Conservation (phyloP, 2,113 vertebrate species). For the Antechinus stuartii region DNA sequence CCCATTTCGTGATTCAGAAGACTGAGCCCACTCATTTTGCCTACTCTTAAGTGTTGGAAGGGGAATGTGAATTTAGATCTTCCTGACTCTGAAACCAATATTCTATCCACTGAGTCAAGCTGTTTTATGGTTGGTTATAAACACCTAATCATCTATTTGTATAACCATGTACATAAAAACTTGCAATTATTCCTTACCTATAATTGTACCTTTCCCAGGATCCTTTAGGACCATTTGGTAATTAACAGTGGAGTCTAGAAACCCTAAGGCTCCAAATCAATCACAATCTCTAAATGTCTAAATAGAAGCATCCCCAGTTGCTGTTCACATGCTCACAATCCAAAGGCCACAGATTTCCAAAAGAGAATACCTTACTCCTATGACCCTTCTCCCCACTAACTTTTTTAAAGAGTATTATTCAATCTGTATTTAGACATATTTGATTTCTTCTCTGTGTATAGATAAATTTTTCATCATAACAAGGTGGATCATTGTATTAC, state of each 20-base stretch:
- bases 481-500: too few relatives aligned
- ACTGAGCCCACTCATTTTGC: not conserved
- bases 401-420: too few relatives aligned
- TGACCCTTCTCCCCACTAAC: not conserved
- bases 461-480: too few relatives aligned
- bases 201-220: not conserved
- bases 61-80: not conserved
- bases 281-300: not conserved
- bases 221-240: not conserved
- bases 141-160: not conserved
- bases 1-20: not conserved
- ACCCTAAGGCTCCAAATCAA: not conserved
- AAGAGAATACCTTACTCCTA: not conserved
- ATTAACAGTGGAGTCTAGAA: not conserved
- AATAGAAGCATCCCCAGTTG: not conserved
- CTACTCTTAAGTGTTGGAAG: not conserved
- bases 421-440: too few relatives aligned
- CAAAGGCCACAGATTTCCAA: not conserved
- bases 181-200: not conserved
- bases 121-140: not conserved
- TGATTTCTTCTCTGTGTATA: too few relatives aligned
- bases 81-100: not conserved
- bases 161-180: not conserved
- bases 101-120: not conserved
- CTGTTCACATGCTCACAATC: not conserved